Base-by-base conservation (phyloP, 2,113 vertebrate species). In the Amphiprion ocellaris region DNA sequence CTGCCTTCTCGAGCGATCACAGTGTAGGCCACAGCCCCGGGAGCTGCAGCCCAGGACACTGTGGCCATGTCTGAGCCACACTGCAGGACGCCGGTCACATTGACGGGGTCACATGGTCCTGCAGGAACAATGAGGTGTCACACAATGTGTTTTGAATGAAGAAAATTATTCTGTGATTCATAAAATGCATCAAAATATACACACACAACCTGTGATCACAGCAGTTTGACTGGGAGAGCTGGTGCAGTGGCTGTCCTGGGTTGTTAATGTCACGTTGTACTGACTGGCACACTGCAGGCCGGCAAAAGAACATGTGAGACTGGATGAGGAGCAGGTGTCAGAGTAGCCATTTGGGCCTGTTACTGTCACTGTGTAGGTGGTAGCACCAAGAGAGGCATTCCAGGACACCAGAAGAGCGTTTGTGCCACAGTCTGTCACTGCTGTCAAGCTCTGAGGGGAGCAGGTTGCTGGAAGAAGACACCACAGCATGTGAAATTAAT, bases 21-120 rank as follows among this genome's bases (percentile, higher is more conserved):
- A 0, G 77, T 87, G 83, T 95, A 93, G 4, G 50, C 41, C 10
- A 62, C 14, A 1, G 91, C 93, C 4, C 90, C 81, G 0, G 39
- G 21, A 28, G 87, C 84, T 9, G 84, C 79, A 4, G 16, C 28
- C 94, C 94, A 95, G 37, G 89, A 90, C 47, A 94, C 87, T 0
- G 49, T 84, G 9, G 85, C 92, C 3, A 10, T 8, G 53, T 93
- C 79, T 33, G 85, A 80, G 24, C 82, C 86, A 70, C 94, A 94
- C 47, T 87, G 80, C 10, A 93, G 83, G 24, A 52, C 0, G 1
- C 77, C 71, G 49, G 81, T 89, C 68, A 94, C 86, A 26, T 91
- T 94, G 49, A 54, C 56, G 4, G 93, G 87, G 47, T 89, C 80
- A 67, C 94, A 94, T 3, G 91, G 90, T 59, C 81, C 94, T 94